Evolutionary conservation across 2,113 vertebrate genomes (phyloP).

Genomic region (Lophotis ruficrista): DNA sequence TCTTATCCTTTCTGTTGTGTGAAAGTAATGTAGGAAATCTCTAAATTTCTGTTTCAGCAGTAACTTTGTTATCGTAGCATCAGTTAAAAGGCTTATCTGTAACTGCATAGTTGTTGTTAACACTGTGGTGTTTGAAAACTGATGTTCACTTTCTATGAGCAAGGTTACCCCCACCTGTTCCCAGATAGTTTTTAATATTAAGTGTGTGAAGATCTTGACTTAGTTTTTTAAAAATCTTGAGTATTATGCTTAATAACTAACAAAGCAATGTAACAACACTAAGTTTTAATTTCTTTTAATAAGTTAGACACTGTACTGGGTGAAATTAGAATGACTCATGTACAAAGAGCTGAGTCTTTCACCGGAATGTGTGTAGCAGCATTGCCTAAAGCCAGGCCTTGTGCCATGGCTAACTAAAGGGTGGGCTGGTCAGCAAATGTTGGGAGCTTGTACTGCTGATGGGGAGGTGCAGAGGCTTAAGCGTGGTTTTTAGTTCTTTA

Average conservation of each 20-base stretch:
- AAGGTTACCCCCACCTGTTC: not conserved
- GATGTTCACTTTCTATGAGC: not conserved
- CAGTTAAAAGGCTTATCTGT: constrained; percentile 12
- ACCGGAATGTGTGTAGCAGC: not conserved
- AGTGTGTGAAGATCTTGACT: not conserved
- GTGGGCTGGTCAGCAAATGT: not conserved
- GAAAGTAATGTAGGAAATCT: not conserved
- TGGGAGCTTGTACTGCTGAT: not conserved
- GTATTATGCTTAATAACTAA: not conserved
- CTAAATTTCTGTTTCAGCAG: not conserved
- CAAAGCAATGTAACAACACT: not conserved
- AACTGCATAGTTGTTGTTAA: not conserved
- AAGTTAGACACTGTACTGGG: not conserved
- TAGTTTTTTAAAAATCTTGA: not conserved
- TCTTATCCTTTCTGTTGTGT: constrained; percentile 3
- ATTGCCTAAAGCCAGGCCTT: not conserved
- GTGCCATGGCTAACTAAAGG: not conserved
- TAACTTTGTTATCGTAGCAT: constrained; percentile 19
- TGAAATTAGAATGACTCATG: not conserved
- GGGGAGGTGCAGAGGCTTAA: not conserved
- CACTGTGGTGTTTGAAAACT: not conserved
- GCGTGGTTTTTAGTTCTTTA: not conserved
- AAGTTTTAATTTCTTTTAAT: not conserved
- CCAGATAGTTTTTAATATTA: not conserved
- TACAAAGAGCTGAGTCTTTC: not conserved